Conservation (phyloP, 2,113 vertebrate species). For the Mobula hypostoma region DNA sequence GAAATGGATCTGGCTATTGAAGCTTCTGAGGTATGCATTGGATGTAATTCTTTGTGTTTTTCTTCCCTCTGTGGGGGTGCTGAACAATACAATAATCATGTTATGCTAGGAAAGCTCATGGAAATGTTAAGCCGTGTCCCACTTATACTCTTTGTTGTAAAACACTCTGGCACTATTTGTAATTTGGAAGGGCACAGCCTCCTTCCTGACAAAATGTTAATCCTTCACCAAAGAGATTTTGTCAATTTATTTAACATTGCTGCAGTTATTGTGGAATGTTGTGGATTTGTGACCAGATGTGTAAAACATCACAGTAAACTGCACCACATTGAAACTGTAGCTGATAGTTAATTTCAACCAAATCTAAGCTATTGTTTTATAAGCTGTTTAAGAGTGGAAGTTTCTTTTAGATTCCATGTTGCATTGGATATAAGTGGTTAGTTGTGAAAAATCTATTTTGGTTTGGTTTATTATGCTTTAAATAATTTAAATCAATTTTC, state of each 20-base stretch:
- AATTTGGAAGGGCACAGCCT: no score
- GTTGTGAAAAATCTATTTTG: no score
- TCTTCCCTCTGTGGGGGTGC: neutral
- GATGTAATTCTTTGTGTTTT: neutral
- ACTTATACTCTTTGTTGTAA: no score
- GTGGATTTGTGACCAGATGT: neutral
- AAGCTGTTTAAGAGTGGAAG: neutral
- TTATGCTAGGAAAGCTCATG: neutral
- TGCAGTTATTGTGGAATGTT: no score
- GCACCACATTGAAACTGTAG: neutral
- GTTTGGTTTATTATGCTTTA: neutral
- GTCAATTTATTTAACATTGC: no score
- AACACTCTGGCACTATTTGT: no score
- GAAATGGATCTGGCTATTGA: constrained; percentile 98
- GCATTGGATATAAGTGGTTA: neutral
- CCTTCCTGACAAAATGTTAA: no score
- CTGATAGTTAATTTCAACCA: neutral
- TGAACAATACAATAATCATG: no score
- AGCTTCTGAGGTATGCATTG: constrained; percentile 75
- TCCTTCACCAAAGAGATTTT: no score
- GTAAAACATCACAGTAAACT: neutral
- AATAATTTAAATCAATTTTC: neutral
- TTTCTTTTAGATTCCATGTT: neutral
- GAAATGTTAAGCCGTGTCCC: neutral
- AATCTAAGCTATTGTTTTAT: neutral